Conservation (phyloP, 2,113 vertebrate species). For the Hippolais icterina region DNA sequence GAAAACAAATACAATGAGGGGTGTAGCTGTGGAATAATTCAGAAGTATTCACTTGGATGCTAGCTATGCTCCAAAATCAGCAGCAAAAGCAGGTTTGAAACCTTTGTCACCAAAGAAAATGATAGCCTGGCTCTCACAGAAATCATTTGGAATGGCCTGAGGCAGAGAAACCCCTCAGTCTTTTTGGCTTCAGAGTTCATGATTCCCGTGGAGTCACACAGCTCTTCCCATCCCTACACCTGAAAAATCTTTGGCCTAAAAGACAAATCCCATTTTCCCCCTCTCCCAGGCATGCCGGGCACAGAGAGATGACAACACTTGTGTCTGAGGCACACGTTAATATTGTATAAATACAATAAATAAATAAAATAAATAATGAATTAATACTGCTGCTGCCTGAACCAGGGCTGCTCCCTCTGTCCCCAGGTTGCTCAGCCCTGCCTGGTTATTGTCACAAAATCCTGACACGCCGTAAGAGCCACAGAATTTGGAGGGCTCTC, state of each 20-base stretch:
- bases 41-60: neutral
- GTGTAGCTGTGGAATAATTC: neutral
- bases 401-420: neutral
- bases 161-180: neutral
- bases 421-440: neutral
- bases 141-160: neutral
- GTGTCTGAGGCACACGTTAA: neutral
- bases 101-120: neutral
- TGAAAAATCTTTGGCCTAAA: neutral
- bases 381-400: neutral
- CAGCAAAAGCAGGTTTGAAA: neutral
- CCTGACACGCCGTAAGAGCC: neutral
- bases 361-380: neutral
- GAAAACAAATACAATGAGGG: neutral
- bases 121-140: neutral
- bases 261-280: fast-evolving
- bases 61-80: neutral
- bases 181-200: fast-evolving
- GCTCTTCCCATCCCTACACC: neutral
- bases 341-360: neutral
- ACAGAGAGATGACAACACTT: neutral
- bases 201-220: neutral
- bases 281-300: fast-evolving
- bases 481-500: neutral
- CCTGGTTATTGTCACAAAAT: neutral